Base-by-base conservation (phyloP, 2,888 invertebrate species). In the Trichogramma evanescens region DNA sequence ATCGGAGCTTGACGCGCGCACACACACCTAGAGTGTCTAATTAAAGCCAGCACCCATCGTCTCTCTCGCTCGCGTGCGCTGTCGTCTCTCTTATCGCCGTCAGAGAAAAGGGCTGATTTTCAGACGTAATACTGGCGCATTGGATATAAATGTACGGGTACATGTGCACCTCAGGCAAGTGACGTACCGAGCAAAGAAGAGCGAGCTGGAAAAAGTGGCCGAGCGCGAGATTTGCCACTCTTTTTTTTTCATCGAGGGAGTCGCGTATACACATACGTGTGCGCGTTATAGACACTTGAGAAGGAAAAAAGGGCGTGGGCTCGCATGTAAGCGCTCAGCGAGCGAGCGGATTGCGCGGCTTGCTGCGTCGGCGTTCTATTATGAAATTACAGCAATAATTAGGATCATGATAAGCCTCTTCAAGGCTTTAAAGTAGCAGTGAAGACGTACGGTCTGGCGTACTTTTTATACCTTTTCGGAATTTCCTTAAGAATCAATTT, bases 11-110 rank as follows among this genome's bases (percentile, higher is more conserved):
- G 10, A 45, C 26, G 10, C 26, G 54, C 59, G 46, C 58, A 54
- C 26, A 44, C 56, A 42, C 58, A 39, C 45, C 50, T 61, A 56
- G 78, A 81, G 81, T 80, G 80, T 80, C 81, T 81, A 81, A 81
- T 81, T 81, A 81, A 76, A 77, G 74, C 75, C 75, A 78, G 78
- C 79, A 75, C 74, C 72, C 72, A 70, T 69, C 73, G 74, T 26
- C 26, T 26, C 26, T 66, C 64, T 64, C 65, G 67, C 64, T 60
- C 63, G 69, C 44, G 13, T 5, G 39, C 10, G 39, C 2, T 38
- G n/a, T 53, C 10, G 49, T 43, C 39, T 40, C 49, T 53, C 53
- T 56, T 53, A 50, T 40, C 50, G 13, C 41, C 49, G 58, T 58
- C 54, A 58, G 54, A 52, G 59, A 55, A 54, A 57, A 44, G 52